A percentile compares a stretch with the other conserved stretches of the same genome.
phyloP scores from a whole-genome alignment of 2,113 vertebrate species.

The Neoarius graeffei region DNA sequence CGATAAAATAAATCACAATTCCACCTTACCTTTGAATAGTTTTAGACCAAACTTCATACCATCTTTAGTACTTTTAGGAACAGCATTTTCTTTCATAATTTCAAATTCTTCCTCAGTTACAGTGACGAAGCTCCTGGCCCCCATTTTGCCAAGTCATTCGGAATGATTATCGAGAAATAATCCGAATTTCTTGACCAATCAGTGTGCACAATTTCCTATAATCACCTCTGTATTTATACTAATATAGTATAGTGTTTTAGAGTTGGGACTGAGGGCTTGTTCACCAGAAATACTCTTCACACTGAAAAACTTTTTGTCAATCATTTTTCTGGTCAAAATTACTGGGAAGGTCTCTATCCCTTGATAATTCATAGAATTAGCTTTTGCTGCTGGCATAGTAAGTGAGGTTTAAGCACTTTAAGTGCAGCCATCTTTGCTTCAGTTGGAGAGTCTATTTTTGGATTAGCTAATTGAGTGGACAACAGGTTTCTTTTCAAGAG shows the following conservation, averaged over 20 bases:
- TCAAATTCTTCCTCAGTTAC: too few species aligned
- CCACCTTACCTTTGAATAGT: too few species aligned
- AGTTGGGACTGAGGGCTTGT: not conserved
- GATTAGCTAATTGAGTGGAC: conserved; percentile 8
- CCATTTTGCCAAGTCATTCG: too few species aligned
- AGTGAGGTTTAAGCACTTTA: not conserved
- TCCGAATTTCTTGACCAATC: too few species aligned
- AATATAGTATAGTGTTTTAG: not conserved
- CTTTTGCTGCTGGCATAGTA: not conserved
- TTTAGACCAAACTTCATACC: too few species aligned
- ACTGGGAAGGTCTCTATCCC: not conserved
- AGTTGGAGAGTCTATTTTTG: conserved; percentile 1
- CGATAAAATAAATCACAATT: too few species aligned
- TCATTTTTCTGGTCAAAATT: not conserved
- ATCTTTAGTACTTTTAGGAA: too few species aligned
- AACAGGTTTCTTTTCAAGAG: conserved; percentile 1
- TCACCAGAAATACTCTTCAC: not conserved
- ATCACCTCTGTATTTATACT: too few species aligned
- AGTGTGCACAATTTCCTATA: too few species aligned
- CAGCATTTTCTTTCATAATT: too few species aligned
- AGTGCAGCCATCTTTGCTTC: not conserved
- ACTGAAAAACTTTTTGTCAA: not conserved
- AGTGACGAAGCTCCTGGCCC: too few species aligned
- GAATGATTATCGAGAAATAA: too few species aligned
- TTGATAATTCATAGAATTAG: not conserved